Evolutionary conservation across 2,888 invertebrate species (phyloP), one percentile per base, ranked within the genome.

Genomic region (Hypolimnas misippus): DNA sequence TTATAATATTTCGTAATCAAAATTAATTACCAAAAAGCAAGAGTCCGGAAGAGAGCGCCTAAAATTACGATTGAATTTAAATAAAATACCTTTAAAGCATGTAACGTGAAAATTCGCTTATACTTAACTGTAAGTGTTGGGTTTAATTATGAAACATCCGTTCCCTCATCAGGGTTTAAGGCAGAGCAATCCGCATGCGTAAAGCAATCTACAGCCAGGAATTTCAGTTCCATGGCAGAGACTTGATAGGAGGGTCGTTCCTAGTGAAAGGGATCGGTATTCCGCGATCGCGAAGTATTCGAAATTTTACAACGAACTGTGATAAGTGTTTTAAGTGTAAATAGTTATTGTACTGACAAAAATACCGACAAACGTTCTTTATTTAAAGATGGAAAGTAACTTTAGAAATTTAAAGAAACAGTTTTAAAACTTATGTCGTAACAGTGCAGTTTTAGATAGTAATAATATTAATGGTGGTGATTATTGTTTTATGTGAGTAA

Each of bases 101-200:
- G 56, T 60, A 55, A 58, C 52, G 52, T 62, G 56, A 62, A 59
- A 63, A 54, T 38, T 59, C 44, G 42, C 19, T 54, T 58, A 67
- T 66, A 72, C 77, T 75, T 78, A 81, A 83, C 76, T 80, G 78
- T 80, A 82, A 73, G 76, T 77, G 79, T 83, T 77, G 76, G 75
- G 77, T 82, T 86, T 84, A 84, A 86, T 87, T 84, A 86, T 82
- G 80, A 84, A 78, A 77, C 76, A 78, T 82, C 75, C 72, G 75
- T 74, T 79, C 76, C 72, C 77, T 84, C 82, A 81, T 83, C 83
- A 82, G 84, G 81, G 82, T 81, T 83, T 78, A 79, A 79, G 78
- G 78, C 76, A 76, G 75, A 73, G 75, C 75, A 80, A 76, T 76
- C 79, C 90, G 90, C 90, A 90, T 89, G 90, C 90, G 89, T 89